phyloP scores from a whole-genome alignment of 2,113 vertebrate genomes.

The Rhadina sibilatrix region DNA sequence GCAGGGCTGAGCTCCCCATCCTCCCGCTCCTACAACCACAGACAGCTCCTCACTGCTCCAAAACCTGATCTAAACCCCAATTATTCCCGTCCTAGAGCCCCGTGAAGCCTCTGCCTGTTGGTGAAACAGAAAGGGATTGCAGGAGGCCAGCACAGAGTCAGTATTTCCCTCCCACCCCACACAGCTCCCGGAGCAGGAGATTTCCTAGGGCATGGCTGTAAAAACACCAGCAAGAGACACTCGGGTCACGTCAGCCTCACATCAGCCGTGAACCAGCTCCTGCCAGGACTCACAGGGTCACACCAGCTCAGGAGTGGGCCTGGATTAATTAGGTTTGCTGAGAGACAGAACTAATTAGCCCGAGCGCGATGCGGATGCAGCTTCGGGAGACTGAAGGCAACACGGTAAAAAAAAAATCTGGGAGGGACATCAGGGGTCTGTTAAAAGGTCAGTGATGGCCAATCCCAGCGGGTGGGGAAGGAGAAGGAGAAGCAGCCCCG shows the following conservation, averaged over 20 bases:
- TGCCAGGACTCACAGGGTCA: neutral
- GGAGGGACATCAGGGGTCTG: rapidly evolving
- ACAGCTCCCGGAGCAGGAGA: rapidly evolving
- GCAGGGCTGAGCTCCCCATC: rapidly evolving
- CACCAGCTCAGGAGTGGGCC: neutral
- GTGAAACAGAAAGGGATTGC: neutral
- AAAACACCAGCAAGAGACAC: neutral
- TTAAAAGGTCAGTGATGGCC: neutral
- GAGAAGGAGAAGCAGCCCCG: neutral
- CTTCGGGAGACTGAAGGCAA: rapidly evolving
- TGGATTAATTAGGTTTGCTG: neutral
- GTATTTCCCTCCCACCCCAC: neutral
- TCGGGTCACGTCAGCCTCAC: neutral
- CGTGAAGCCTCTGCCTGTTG: neutral
- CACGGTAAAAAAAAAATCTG: rapidly evolving
- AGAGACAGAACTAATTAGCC: neutral
- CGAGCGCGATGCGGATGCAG: rapidly evolving
- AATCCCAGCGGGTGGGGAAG: neutral
- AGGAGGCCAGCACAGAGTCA: neutral
- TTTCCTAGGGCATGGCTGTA: neutral
- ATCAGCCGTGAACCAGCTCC: neutral
- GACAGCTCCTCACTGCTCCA: neutral
- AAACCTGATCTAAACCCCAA: neutral
- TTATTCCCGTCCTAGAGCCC: neutral
- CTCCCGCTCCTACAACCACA: neutral